Evolutionary conservation across 2,888 invertebrate species (phyloP), one percentile per base, ranked within the genome.

Genomic region (Apoda limacodes): DNA sequence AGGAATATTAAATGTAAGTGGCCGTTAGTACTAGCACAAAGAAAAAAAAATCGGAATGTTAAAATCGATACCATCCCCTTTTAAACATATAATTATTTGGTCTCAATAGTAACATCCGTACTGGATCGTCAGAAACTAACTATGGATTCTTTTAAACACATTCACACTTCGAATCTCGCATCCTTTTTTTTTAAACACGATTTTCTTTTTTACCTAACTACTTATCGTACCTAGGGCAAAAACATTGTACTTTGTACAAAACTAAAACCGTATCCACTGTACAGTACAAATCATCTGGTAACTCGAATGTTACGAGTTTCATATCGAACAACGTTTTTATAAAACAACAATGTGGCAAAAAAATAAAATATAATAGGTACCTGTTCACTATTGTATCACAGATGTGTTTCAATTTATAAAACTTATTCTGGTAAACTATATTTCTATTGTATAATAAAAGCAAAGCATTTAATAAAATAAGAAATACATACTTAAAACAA

Each of bases 231-330:
- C 71, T 81, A 81, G 68, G 75, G 75, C 76, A 69, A 70, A 45
- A 6, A 17, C n/a, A 70, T 74, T 78, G 81, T 80, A 82, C 80
- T 82, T 80, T 66, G 81, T 82, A 82, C 82, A 81, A 74, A 75
- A 63, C 61, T 57, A 60, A 74, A 74, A 68, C 67, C 66, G 60
- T 66, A 55, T 59, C 57, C 50, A 60, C 60, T 63, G 65, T 64
- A 67, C 66, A 64, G 60, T 62, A 63, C 54, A 64, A 61, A 66
- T 63, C 63, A 61, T 65, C 50, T 46, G n/a, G 56, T 55, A 59
- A 55, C 42, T 55, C 54, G 52, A 58, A 50, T 49, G 51, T 58
- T 53, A 46, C 51, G 54, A 17, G 17, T 17, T 55, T 52, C n/a
- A 53, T 54, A 49, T 55, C 56, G 56, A 60, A 58, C 54, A 39